A percentile compares a stretch with the other conserved stretches of the same genome.
Evolutionary conservation across 2,797 vertebrate genomes (phyloP).

Genomic region (Crenichthys baileyi): DNA sequence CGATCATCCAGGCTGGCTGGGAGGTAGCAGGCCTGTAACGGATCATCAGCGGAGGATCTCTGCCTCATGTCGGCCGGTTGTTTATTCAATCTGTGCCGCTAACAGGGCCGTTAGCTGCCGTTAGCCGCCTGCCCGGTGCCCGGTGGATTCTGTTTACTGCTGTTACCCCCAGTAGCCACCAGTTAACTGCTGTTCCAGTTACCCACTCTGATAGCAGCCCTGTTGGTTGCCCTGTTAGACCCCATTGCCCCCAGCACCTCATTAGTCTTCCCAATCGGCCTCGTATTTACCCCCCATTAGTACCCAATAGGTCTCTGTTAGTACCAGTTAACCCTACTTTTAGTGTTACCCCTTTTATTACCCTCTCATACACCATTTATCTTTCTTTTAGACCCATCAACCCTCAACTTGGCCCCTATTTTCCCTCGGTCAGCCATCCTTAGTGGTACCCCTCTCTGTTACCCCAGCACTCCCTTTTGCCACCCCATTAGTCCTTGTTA

Average conservation of each 20-base stretch:
- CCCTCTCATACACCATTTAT: neutral
- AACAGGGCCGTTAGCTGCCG: conserved; percentile 41
- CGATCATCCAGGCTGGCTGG: neutral
- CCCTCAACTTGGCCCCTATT: neutral
- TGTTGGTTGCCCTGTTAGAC: neutral
- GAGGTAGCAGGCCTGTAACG: neutral
- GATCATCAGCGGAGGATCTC: neutral
- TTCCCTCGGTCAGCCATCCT: neutral
- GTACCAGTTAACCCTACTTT: too few relatives aligned
- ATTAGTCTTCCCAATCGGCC: neutral
- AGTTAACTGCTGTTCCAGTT: too few relatives aligned
- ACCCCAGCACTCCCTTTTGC: neutral
- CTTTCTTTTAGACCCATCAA: neutral
- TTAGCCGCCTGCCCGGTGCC: neutral
- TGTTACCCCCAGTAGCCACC: neutral
- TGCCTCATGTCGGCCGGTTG: neutral
- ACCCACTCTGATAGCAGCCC: neutral
- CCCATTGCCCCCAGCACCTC: neutral
- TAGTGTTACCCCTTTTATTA: neutral
- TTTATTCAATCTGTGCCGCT: conserved; percentile 6
- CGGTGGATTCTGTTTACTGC: neutral
- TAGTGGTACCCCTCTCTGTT: neutral
- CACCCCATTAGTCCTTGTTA: neutral
- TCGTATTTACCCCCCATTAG: neutral
- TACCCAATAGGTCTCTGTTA: too few relatives aligned